phyloP scores from a whole-genome alignment of 2,113 vertebrate genomes.

The Chitala chitala region DNA sequence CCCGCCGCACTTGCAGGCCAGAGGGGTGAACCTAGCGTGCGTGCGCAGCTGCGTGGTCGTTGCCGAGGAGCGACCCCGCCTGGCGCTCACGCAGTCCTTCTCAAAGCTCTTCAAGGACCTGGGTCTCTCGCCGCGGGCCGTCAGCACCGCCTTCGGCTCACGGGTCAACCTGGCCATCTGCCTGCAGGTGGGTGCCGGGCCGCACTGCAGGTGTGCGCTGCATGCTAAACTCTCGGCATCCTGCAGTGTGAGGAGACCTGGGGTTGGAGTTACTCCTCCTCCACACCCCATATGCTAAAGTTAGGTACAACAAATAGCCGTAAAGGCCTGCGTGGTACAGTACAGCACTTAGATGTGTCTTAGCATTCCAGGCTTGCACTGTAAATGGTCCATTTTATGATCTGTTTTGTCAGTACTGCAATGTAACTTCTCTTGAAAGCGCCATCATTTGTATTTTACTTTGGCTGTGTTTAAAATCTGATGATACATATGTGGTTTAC shows the following conservation, averaged over 20 bases:
- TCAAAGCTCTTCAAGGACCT: conserved; percentile 97
- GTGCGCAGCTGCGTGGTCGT: conserved; percentile 91
- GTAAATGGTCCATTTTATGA: no score
- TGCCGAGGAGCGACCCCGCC: conserved; percentile 85
- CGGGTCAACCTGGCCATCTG: conserved; percentile 92
- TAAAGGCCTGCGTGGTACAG: no score
- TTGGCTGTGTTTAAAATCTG: no score
- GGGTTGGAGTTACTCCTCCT: neutral
- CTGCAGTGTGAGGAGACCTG: no score
- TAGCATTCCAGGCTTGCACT: no score
- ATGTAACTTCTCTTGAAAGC: no score
- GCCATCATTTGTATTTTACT: no score
- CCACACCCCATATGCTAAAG: neutral
- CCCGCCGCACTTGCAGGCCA: conserved; percentile 60
- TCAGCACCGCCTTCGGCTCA: conserved; percentile 93
- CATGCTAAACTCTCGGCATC: neutral
- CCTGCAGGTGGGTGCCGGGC: conserved; percentile 72
- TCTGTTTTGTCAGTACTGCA: no score
- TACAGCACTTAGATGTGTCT: no score
- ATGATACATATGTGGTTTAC: no score
- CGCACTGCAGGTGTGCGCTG: neutral
- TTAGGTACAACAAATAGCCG: no score
- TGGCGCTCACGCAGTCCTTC: conserved; percentile 85
- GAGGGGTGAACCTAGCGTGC: conserved; percentile 86
- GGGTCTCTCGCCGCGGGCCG: conserved; percentile 82